Percentiles rank a stretch among this genome's conserved stretches.
phyloP scores from a whole-genome alignment of 2,113 vertebrate genomes.

The Callaeas wilsoni region DNA sequence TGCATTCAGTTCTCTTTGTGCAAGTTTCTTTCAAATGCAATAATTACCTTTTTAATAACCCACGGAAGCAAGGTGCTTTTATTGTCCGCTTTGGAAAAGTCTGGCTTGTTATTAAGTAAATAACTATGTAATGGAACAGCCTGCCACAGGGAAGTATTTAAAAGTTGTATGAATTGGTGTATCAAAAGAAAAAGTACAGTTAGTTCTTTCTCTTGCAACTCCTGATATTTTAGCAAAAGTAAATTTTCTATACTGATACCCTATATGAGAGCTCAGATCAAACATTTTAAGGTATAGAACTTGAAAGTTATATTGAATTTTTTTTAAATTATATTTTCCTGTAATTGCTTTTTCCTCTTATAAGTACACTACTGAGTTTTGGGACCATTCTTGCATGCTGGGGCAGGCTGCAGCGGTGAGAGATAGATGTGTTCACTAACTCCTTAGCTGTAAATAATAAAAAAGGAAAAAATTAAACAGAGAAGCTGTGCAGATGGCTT shows the following conservation, averaged over 20 bases:
- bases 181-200: not conserved
- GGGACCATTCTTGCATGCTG: not conserved
- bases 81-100: not conserved
- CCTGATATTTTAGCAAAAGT: not conserved
- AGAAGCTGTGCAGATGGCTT: not conserved
- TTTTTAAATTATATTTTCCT: not conserved
- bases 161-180: not conserved
- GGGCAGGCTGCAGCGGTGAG: not conserved
- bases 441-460: not conserved
- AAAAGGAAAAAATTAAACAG: not conserved
- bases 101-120: slow-evolving; percentile 28
- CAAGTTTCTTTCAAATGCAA: not conserved
- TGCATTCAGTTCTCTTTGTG: not conserved
- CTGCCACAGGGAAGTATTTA: not conserved
- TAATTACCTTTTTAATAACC: slow-evolving; percentile 13
- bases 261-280: not conserved
- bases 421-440: not conserved
- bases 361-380: not conserved
- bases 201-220: not conserved
- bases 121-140: not conserved
- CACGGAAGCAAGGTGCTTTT: not conserved
- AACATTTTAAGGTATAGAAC: not conserved
- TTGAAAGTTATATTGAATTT: not conserved
- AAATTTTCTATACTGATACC: not conserved
- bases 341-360: not conserved